Evolutionary conservation across 2,797 vertebrate species (phyloP).

Genomic region (Chromis chromis): DNA sequence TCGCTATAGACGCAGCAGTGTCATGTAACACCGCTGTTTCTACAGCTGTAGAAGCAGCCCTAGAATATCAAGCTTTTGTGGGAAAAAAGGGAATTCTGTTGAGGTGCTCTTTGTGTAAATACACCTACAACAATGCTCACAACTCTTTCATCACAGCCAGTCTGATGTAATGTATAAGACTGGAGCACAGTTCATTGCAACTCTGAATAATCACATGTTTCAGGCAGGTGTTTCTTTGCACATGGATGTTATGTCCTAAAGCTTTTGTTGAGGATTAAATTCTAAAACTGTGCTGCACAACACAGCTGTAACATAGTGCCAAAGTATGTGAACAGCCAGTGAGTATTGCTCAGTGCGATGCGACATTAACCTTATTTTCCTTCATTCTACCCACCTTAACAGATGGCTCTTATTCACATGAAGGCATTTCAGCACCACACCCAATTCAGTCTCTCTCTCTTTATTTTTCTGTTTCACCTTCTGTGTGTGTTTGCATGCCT

Average conservation of each 20-base stretch:
- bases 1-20: constrained; percentile 14
- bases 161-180: background rate
- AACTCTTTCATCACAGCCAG: background rate
- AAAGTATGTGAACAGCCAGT: constrained; percentile 18
- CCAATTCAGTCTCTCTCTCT: constrained; percentile 23
- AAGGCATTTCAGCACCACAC: constrained; percentile 67
- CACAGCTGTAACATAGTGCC: background rate
- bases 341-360: constrained; percentile 37
- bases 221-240: constrained; percentile 10
- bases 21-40: constrained; percentile 33
- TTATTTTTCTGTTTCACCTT: constrained; percentile 25
- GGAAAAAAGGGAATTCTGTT: background rate
- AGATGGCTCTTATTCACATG: constrained; percentile 68
- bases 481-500: background rate
- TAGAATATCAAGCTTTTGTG: constrained; percentile 11
- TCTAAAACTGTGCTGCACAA: background rate
- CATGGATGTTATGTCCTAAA: background rate
- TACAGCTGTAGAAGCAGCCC: constrained; percentile 5
- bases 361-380: constrained; percentile 34
- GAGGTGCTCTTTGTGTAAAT: background rate
- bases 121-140: background rate
- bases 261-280: background rate
- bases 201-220: background rate
- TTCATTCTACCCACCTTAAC: constrained; percentile 52
- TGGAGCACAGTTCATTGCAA: background rate